Conservation (phyloP, 2,113 vertebrate species). For the Sturnira hondurensis region DNA sequence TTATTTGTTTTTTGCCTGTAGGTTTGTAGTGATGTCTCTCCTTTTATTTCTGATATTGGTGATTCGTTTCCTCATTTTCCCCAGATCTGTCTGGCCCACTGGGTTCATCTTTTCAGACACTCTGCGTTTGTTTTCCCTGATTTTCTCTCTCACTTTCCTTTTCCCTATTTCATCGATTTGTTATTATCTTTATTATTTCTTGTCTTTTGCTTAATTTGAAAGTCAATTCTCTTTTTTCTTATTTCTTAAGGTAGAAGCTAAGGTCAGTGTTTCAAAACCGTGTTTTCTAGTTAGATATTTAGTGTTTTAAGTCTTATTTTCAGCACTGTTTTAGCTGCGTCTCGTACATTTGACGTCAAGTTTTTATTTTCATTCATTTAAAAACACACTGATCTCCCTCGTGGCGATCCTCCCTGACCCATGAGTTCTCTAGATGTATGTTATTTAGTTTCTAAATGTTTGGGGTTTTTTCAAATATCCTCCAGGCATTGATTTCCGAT, state of each 20-base stretch:
- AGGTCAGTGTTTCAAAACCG: background rate
- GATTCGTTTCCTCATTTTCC: background rate
- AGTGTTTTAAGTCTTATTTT: background rate
- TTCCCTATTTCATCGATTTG: background rate
- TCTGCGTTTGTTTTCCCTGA: background rate
- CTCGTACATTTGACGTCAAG: background rate
- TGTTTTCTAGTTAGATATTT: background rate
- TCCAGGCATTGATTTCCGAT: background rate
- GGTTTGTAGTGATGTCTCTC: background rate
- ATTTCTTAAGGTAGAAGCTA: background rate
- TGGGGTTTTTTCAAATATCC: background rate
- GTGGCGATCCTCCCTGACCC: background rate
- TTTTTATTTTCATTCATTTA: constrained; percentile 21
- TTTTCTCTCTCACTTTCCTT: background rate
- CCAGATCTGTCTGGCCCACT: background rate
- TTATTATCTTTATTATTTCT: background rate
- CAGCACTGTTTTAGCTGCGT: background rate
- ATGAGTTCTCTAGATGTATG: background rate
- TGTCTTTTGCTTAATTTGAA: background rate
- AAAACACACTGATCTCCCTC: background rate
- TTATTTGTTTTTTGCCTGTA: background rate
- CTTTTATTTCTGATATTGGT: background rate
- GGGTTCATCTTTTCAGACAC: background rate
- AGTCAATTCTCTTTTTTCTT: background rate
- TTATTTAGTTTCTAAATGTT: background rate